Base-by-base conservation (phyloP, 1,140 invertebrate genomes). In the Aphelinus certus region DNA sequence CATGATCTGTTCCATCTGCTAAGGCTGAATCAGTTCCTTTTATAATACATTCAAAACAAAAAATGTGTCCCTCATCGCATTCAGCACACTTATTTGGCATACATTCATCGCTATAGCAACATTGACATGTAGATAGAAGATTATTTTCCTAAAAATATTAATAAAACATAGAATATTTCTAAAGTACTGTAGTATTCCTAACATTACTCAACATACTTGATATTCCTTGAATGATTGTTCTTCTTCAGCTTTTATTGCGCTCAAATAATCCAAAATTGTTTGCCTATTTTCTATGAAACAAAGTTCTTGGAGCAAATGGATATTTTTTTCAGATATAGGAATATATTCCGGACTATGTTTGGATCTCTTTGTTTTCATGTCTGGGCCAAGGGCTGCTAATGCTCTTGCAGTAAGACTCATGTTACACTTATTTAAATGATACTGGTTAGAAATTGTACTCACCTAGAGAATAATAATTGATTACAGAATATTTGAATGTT, bases 81-180 rank as follows among this genome's bases (percentile, higher is more conserved):
- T 80, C 77, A 2, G 83, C 83, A 83, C 89, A 89, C 76, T 92
- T 91, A 64, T 90, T 90, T 58, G 89, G 88, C 55, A 92, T 83
- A 55, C 90, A 88, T 79, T 92, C 90, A 64, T 91, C 88, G 61
- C 90, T 89, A 80, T 80, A 92, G 75, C 92, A 93, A 80, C 91
- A 91, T 7, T 83, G 82, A 81, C 92, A 93, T 74, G 81, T 81
- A 1, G 85, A 9, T 7, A 86, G 69, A 81, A 83, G 43, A 81
- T 84, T 81, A 71, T 79, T 86, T 48, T 84, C 86, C 83, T 88
- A 46, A n/a, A 72, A 26, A 26, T 26, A 26, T 26, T 26, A 26
- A 26, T 26, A 26, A 26, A 26, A 26, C 26, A 26, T 26, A 26
- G 26, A 26, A 26, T 26, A 26, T 26, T 26, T 26, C 26, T 26